Base-by-base conservation (phyloP, 1,140 invertebrate species). In the Heliconius hewitsoni region DNA sequence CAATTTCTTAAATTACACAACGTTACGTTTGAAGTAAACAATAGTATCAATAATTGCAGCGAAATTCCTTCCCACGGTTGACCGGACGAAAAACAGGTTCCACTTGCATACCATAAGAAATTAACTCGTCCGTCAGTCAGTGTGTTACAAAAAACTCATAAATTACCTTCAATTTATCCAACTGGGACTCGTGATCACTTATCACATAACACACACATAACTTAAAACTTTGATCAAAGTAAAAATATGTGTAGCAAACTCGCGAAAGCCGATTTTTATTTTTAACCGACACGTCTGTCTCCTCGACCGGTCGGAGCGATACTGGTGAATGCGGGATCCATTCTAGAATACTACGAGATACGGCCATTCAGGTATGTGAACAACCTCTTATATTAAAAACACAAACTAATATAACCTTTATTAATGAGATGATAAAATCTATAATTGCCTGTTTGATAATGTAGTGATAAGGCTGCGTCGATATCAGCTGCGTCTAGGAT, bases 351-450 rank as follows among this genome's bases (percentile, higher is more conserved):
- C 88, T 91, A 93, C 90, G 84, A 86, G 83, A 86, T 90, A 91
- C 91, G 87, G 82, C 87, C 92, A 93, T 93, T 93, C 92, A 93
- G 91, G 90, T 94, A 93, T 90, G 91, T 88, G 85, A 92, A 91
- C 88, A 89, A 90, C 85, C 89, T 90, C 88, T 81, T 83, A 85
- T 79, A 79, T 80, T 71, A 70, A 75, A 30, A 79, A 80, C 76
- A 8, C 90, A 89, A 82, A 76, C 81, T 18, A 93, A 90, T 86
- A 77, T 87, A 60, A 79, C 86, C 89, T 86, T 57, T 90, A 93
- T 30, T 19, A 0, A n/a, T 16, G 60, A 16, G 9, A 3, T 3
- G 9, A 85, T 89, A 93, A 89, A 80, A 87, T 39, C 78, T 85
- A 87, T 84, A 86, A 83, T 91, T 34, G 83, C 39, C 74, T 78